A percentile compares a stretch with the other conserved stretches of the same genome.
Conservation (phyloP, 2,113 vertebrate genomes). For the Acanthisitta chloris region DNA sequence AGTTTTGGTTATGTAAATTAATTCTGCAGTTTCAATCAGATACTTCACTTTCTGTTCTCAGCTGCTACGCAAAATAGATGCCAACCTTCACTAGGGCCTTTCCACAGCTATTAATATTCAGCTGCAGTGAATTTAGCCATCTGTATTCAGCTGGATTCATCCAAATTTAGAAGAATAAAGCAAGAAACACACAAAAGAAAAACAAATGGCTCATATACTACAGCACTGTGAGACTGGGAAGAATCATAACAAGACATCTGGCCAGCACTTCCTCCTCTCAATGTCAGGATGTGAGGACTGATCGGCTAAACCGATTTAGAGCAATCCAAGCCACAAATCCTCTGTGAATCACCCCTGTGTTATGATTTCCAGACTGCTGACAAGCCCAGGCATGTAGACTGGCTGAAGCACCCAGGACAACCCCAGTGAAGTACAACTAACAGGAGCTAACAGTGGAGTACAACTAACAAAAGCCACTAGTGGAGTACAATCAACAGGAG, state of each 20-base stretch:
- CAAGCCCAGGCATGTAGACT: constrained; percentile 39
- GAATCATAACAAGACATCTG: background rate
- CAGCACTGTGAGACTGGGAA: background rate
- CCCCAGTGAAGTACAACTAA: background rate
- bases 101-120: constrained; percentile 21
- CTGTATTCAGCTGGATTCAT: background rate
- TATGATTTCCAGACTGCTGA: background rate
- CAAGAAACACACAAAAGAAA: background rate
- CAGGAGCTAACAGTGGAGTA: background rate
- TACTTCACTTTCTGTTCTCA: background rate
- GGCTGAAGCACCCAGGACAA: background rate
- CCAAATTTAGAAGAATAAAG: background rate
- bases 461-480: background rate
- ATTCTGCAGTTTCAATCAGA: background rate
- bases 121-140: background rate
- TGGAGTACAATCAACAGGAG: background rate
- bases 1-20: constrained; percentile 3
- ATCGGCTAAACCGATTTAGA: background rate
- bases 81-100: background rate
- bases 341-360: constrained; percentile 21
- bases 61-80: background rate
- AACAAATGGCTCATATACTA: background rate
- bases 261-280: background rate
- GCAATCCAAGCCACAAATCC: constrained; percentile 21
- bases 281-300: background rate